These are phyloP conservation scores for Pterocles orientalis DNA, from an alignment of 2,113 vertebrate species.

Conservation along the genomic window DNA sequence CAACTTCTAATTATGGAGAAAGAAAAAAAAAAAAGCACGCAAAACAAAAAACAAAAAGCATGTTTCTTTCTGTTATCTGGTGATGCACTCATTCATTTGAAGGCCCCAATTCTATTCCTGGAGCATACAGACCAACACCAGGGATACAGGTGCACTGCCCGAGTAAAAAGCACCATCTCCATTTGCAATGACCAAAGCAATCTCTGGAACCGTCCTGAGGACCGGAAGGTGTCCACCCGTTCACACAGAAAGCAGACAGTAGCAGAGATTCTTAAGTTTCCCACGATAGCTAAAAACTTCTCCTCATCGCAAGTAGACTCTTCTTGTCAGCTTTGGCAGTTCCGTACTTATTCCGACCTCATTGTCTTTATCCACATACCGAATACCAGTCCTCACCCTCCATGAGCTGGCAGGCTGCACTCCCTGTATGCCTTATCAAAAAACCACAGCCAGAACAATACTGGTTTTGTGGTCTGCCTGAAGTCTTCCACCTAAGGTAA, in stretches of 20 bases:
- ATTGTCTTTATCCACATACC: rapidly evolving
- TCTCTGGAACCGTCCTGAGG: not conserved
- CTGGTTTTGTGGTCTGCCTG: not conserved
- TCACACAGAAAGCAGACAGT: not conserved
- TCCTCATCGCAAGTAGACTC: not conserved
- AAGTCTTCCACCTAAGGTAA: slow-evolving; percentile 1
- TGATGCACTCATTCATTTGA: not conserved
- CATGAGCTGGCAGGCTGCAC: not conserved
- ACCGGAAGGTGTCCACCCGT: not conserved
- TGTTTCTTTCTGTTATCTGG: not conserved
- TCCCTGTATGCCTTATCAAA: not conserved
- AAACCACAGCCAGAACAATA: not conserved
- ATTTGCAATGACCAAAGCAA: not conserved
- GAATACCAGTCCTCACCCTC: not conserved
- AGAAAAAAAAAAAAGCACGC: not conserved
- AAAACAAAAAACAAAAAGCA: not conserved
- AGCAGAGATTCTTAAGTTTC: not conserved
- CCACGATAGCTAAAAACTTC: not conserved
- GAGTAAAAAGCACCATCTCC: not conserved
- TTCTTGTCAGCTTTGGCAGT: not conserved
- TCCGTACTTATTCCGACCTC: not conserved
- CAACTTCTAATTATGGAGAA: not conserved
- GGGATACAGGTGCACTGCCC: not conserved
- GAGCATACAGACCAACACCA: not conserved
- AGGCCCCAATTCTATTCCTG: not conserved